Percentiles rank a stretch among this genome's conserved stretches.
Conservation (phyloP, 2,888 invertebrate species). For the Drosophila meridiana region DNA sequence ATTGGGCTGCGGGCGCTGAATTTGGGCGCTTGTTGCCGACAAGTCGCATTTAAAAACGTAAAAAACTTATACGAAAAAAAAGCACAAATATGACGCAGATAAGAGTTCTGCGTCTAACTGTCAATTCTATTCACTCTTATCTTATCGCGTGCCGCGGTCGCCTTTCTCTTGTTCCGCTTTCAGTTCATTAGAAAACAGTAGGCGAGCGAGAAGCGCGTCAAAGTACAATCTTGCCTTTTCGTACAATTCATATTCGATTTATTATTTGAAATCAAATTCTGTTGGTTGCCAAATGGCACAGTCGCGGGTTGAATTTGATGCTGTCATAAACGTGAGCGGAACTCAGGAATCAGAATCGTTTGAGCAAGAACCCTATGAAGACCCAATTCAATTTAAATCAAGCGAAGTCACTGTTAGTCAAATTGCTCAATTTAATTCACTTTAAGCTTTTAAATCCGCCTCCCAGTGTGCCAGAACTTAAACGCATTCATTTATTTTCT, state of each 20-base stretch:
- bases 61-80: not conserved
- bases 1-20: slow-evolving; percentile 13
- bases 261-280: slow-evolving; percentile 38
- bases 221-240: slow-evolving; percentile 46
- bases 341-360: slow-evolving; percentile 31
- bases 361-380: slow-evolving; percentile 36
- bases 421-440: slow-evolving; percentile 10
- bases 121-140: slow-evolving; percentile 49
- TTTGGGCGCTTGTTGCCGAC: slow-evolving; percentile 22
- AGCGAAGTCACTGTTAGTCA: slow-evolving; percentile 53
- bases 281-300: slow-evolving; percentile 46
- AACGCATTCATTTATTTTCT: slow-evolving; percentile 29
- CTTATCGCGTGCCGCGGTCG: slow-evolving; percentile 53
- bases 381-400: slow-evolving; percentile 32
- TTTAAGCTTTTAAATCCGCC: slow-evolving; percentile 14
- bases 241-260: slow-evolving; percentile 35
- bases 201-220: slow-evolving; percentile 54
- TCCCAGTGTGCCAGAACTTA: not conserved
- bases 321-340: slow-evolving; percentile 28
- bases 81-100: slow-evolving; percentile 39
- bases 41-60: not conserved
- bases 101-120: slow-evolving; percentile 22
- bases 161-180: slow-evolving; percentile 52
- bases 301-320: slow-evolving; percentile 34
- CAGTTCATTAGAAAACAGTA: slow-evolving; percentile 47